Conservation (phyloP, 1,140 invertebrate genomes). For the Drosophila guanche region DNA sequence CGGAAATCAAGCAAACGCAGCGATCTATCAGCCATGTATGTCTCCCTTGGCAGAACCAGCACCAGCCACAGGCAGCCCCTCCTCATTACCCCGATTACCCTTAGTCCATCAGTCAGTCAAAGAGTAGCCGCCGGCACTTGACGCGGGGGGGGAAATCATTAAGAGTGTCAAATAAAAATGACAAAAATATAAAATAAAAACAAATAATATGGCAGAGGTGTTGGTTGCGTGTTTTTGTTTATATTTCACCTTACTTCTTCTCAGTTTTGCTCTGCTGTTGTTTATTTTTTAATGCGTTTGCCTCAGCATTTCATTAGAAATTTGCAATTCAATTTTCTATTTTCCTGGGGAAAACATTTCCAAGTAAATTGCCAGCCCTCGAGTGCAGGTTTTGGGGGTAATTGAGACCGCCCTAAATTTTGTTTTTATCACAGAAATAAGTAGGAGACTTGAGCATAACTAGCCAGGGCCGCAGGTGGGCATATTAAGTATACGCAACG, state of each 20-base stretch:
- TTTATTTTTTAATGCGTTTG: slow-evolving; percentile 46
- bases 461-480: slow-evolving; percentile 7
- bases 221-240: slow-evolving; percentile 21
- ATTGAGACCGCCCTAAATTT: background rate
- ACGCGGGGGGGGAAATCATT: slow-evolving; percentile 73
- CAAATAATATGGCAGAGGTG: slow-evolving; percentile 42
- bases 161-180: slow-evolving; percentile 72
- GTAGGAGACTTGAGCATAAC: slow-evolving; percentile 23
- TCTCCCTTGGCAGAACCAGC: slow-evolving; percentile 26
- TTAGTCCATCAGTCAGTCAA: slow-evolving; percentile 1
- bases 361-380: background rate
- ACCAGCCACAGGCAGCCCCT: slow-evolving; percentile 6
- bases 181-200: slow-evolving; percentile 23
- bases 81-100: background rate
- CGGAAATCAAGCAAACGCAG: slow-evolving; percentile 57
- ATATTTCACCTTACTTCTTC: slow-evolving; percentile 3
- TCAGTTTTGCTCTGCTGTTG: slow-evolving; percentile 1
- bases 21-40: slow-evolving; percentile 69
- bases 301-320: slow-evolving; percentile 66
- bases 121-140: slow-evolving; percentile 39
- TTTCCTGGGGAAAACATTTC: slow-evolving; percentile 20
- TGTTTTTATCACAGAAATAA: slow-evolving; percentile 5
- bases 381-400: background rate
- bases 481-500: slow-evolving; percentile 42
- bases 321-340: slow-evolving; percentile 73